A percentile compares a stretch with the other conserved stretches of the same genome.
phyloP scores from a whole-genome alignment of 2,113 vertebrate species.

The Plecotus auritus region DNA sequence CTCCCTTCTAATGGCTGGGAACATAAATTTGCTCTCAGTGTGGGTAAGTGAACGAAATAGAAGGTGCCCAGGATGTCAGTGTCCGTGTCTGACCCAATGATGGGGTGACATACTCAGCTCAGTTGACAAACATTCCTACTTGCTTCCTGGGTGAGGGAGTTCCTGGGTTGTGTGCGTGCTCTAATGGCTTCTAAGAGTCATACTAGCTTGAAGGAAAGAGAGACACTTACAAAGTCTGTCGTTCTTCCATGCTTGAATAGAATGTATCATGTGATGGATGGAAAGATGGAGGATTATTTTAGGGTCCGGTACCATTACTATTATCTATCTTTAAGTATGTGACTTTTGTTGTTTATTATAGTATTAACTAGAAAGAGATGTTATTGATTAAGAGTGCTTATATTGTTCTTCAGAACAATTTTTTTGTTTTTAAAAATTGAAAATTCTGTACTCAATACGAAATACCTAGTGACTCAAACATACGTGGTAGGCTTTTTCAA shows the following conservation, averaged over 20 bases:
- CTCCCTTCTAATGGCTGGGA: conserved; percentile 44
- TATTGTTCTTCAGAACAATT: neutral
- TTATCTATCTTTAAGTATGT: neutral
- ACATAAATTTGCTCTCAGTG: conserved; percentile 55
- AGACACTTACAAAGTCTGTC: neutral
- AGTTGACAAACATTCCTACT: neutral
- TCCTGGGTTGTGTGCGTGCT: neutral
- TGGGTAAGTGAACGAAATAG: neutral
- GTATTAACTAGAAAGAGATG: neutral
- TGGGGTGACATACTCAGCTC: neutral
- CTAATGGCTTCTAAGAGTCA: neutral
- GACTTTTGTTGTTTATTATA: neutral
- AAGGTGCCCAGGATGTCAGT: conserved; percentile 26
- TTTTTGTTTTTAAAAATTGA: neutral
- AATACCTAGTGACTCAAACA: neutral
- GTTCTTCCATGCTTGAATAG: neutral
- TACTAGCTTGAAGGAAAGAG: neutral
- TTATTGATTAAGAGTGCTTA: neutral
- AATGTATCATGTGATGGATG: neutral
- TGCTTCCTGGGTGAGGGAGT: neutral
- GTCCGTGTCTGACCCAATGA: neutral
- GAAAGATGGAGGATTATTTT: neutral
- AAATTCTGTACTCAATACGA: neutral
- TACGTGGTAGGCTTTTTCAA: neutral
- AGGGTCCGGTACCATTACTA: neutral